phyloP scores from a whole-genome alignment of 2,797 vertebrate species.

The Pelochelys cantorii region DNA sequence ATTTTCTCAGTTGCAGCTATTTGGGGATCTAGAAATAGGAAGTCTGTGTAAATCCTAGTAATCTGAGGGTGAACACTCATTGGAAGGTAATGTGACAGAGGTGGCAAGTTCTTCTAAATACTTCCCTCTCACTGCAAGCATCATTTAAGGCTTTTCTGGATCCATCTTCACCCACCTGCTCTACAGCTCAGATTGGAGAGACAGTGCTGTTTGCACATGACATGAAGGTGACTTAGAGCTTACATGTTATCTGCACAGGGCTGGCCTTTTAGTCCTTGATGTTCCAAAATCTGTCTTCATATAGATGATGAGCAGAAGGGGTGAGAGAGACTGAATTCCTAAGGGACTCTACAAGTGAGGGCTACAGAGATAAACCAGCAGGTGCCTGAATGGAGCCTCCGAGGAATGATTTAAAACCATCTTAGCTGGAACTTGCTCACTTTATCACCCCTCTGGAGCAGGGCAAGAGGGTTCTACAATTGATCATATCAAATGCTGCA shows the following conservation, averaged over 20 bases:
- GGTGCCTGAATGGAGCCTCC: neutral
- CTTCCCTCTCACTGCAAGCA: neutral
- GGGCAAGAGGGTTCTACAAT: neutral
- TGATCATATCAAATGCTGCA: neutral
- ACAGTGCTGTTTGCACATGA: neutral
- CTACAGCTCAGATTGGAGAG: constrained; percentile 11
- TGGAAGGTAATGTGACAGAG: neutral
- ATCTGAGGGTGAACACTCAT: neutral
- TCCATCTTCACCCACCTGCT: constrained; percentile 19
- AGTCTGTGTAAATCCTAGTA: neutral
- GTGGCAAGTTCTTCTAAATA: neutral
- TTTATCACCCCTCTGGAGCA: neutral
- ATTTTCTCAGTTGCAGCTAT: neutral
- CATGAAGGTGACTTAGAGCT: constrained; percentile 10
- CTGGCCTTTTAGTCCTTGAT: neutral
- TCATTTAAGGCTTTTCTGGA: neutral
- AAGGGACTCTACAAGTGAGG: neutral
- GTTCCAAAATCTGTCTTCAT: neutral
- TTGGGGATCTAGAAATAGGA: neutral
- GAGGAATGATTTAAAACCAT: neutral
- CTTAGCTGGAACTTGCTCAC: neutral
- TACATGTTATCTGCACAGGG: neutral
- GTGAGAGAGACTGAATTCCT: neutral
- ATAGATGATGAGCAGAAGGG: neutral
- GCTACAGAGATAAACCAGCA: neutral